Evolutionary conservation across 1,140 invertebrate genomes (phyloP), one percentile per base, ranked within the genome.

Genomic region (Hyles vespertilio): DNA sequence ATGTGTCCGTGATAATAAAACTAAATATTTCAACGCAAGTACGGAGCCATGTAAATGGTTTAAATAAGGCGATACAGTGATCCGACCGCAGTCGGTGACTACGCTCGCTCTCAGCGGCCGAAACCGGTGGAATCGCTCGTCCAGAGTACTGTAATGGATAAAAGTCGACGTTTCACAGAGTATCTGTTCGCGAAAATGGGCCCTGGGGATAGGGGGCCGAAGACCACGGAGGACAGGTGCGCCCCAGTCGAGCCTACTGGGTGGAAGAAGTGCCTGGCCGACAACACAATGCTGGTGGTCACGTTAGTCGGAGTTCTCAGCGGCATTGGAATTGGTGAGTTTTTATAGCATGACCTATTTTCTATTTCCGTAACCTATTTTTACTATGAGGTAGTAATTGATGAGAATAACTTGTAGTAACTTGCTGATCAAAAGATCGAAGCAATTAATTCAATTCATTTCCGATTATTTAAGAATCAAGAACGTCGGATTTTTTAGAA

Each of bases 201-300:
- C 69, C 83, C 83, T 55, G 81, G 79, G 34, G 81, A 84, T 55
- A 66, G 80, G 51, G 84, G 84, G 59, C 90, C 91, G 63, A 91
- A 90, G 65, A 91, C 91, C 67, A 90, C 89, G 36, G 90, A 91
- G 65, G 90, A 90, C 64, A 85, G 90, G 67, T 84, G 87, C 36
- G 90, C 91, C 32, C 91, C 92, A 61, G 87, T 91, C 51, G 93
- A 94, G 85, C 89, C 91, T 73, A 93, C 92, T 68, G 92, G 92
- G 43, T 89, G 91, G 34, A 90, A 89, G 63, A 93, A 93, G 70
- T 95, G 93, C 92, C 87, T 95, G 47, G 85, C 90, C 48, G 93
- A 95, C 48, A 96, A 96, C 80, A 91, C 94, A 3, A 92, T 96
- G 72, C 91, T 96, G 56, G 87, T 96, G 48, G 91, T 95, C 52